phyloP scores from a whole-genome alignment of 2,113 vertebrate genomes.

The Campylorhamphus procurvoides region DNA sequence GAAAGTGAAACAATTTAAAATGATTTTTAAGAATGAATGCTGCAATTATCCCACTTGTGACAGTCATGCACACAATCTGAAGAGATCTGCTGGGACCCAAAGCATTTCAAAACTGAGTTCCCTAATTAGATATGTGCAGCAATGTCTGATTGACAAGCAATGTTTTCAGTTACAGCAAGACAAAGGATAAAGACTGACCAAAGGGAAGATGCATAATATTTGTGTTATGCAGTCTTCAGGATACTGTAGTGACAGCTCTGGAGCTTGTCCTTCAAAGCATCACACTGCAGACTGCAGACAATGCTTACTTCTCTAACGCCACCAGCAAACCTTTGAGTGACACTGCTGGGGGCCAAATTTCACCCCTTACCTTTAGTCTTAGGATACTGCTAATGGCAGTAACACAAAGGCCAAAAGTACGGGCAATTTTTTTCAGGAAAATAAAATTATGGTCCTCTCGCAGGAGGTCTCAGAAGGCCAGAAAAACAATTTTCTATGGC shows the following conservation, averaged over 20 bases:
- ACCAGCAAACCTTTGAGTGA: background rate
- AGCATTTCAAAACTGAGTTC: background rate
- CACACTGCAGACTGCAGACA: background rate
- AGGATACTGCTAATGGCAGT: background rate
- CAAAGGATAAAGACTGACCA: background rate
- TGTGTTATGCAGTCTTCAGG: background rate
- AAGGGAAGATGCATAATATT: background rate
- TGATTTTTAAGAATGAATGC: background rate
- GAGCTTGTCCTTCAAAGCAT: background rate
- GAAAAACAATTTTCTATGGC: background rate
- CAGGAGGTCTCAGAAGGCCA: background rate
- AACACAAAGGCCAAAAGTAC: background rate
- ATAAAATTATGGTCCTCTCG: background rate
- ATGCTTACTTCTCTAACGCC: fast-evolving
- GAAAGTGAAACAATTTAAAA: background rate
- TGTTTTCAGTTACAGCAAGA: background rate
- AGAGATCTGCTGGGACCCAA: background rate
- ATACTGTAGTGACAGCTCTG: background rate
- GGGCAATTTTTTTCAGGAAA: background rate
- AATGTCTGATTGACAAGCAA: background rate
- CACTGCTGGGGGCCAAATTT: background rate
- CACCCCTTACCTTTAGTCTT: background rate
- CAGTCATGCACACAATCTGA: background rate
- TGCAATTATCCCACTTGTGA: background rate
- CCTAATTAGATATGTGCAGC: background rate